Evolutionary conservation across 1,140 invertebrate genomes (phyloP), one percentile per base, ranked within the genome.

Genomic region (Leptopilina clavipes): DNA sequence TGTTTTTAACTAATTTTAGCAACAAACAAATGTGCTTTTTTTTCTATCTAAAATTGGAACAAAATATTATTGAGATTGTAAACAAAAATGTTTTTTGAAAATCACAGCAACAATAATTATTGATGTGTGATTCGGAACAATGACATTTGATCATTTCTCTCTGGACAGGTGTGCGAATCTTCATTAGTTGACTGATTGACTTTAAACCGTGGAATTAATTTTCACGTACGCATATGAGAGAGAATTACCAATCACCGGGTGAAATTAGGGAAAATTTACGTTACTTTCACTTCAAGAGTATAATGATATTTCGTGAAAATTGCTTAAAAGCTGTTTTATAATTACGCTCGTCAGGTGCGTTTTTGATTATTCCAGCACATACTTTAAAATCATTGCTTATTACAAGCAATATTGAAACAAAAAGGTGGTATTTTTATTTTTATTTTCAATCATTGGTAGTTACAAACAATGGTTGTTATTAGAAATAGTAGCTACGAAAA

Each of bases 131-230:
- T 52, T n/a, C n/a, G 1, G n/a, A 52, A 52, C 48, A 52, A 52
- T 52, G 48, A 1, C 3, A 17, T 52, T 12, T n/a, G 8, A 52
- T 52, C 1, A 17, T 52, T 52, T 52, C 48, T 8, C 48, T 52
- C 48, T 52, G 48, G 48, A 52, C 48, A 52, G 48, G 48, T 52
- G 48, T 9, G 9, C 37, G 37, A 9, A 52, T n/a, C 48, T 52
- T 52, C n/a, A 52, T 52, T 52, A 52, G 48, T 52, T 17, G 1
- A 52, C 12, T 52, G 48, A 52, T 52, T 52, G 48, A 52, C 48
- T 52, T 52, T 52, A 17, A 52, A 52, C 48, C 48, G n/a, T 52
- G 14, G 48, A 52, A 52, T 52, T 52, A 52, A 52, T 17, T 52
- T 52, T 17, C 48, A 17, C 48, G 17, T 52, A 52, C 48, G 14